Conservation (phyloP, 1,140 invertebrate genomes). For the Pogonognathellus flavescens region DNA sequence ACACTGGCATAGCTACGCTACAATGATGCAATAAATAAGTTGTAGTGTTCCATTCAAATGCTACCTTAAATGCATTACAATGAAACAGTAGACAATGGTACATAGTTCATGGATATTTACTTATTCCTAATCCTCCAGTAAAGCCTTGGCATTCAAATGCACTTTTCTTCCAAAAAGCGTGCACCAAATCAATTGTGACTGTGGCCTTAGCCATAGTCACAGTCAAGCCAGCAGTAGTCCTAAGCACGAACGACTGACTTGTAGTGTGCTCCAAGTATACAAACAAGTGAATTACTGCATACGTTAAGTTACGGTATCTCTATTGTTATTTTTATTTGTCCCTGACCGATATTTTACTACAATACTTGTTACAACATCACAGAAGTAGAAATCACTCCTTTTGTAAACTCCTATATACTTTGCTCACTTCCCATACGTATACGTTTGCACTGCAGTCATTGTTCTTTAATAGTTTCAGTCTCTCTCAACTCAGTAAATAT, state of each 20-base stretch:
- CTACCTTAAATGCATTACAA: constrained; percentile 31
- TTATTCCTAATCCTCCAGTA: neutral
- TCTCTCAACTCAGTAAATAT: constrained; percentile 2
- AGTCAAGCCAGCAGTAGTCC: neutral
- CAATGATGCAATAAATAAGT: constrained; percentile 42
- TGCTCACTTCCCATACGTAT: neutral
- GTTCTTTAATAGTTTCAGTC: neutral
- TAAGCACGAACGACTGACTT: neutral
- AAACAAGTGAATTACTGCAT: too few relatives aligned
- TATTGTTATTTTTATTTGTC: constrained; percentile 49
- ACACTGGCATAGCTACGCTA: neutral
- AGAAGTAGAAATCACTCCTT: too few relatives aligned
- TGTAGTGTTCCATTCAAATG: constrained; percentile 22
- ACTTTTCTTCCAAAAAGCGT: neutral
- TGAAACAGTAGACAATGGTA: neutral
- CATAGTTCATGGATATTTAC: constrained; percentile 15
- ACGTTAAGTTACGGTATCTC: neutral
- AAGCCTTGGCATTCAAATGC: constrained; percentile 24
- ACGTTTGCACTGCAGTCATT: neutral
- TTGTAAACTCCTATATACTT: neutral
- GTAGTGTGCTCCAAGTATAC: neutral
- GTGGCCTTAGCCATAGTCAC: neutral
- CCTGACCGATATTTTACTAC: constrained; percentile 43
- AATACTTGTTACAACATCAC: too few relatives aligned
- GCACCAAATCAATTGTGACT: neutral